Conservation (phyloP, 2,113 vertebrate genomes). For the Sinosuthora webbiana region DNA sequence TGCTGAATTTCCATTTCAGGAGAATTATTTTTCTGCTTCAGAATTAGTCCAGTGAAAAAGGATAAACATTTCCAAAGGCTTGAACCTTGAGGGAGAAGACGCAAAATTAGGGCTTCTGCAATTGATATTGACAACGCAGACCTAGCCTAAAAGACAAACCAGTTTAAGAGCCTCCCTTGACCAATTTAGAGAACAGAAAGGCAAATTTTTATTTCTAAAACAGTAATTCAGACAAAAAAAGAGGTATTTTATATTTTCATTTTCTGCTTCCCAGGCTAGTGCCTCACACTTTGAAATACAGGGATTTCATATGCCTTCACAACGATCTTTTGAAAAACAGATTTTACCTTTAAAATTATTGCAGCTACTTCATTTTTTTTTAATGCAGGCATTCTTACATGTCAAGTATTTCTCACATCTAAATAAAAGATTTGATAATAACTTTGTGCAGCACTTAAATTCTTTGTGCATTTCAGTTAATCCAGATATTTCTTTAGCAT, state of each 20-base stretch:
- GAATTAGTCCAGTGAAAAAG: neutral
- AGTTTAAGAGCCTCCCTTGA: neutral
- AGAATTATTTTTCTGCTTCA: neutral
- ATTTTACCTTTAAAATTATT: neutral
- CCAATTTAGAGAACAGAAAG: neutral
- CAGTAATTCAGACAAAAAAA: neutral
- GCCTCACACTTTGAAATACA: neutral
- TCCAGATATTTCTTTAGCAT: neutral
- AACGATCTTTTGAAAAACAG: neutral
- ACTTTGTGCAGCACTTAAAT: neutral
- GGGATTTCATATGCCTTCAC: neutral
- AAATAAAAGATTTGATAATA: neutral
- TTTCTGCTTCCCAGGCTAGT: neutral
- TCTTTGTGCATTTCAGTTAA: neutral
- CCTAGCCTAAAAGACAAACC: neutral
- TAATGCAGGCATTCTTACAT: neutral
- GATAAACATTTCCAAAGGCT: neutral
- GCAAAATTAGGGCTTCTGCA: neutral
- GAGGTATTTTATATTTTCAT: neutral
- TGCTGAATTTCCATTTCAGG: neutral
- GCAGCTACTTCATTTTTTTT: neutral
- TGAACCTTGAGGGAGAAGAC: neutral
- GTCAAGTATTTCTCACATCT: neutral
- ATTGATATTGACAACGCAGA: neutral
- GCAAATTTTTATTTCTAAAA: neutral